Percentiles rank a stretch among this genome's conserved stretches.
Conservation (phyloP, 2,113 vertebrate genomes). For the Poecilia latipinna region DNA sequence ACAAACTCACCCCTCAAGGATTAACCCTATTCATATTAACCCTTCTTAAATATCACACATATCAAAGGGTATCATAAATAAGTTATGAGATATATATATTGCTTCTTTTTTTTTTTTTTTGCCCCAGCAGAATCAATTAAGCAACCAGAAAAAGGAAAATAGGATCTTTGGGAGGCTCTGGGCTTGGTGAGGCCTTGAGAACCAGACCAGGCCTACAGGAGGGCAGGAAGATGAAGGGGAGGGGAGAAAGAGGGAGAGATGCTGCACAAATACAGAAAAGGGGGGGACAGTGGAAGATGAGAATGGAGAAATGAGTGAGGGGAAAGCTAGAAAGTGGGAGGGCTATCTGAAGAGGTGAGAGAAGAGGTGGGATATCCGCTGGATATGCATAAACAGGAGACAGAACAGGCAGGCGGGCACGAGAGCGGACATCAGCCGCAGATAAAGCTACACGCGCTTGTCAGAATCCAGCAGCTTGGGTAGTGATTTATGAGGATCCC, state of each 20-base stretch:
- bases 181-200: slow-evolving; percentile 68
- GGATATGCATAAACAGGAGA: slow-evolving; percentile 76
- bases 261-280: slow-evolving; percentile 8
- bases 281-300: slow-evolving; percentile 19
- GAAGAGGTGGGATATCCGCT: slow-evolving; percentile 66
- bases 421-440: slow-evolving; percentile 52
- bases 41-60: slow-evolving; percentile 82
- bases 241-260: slow-evolving; percentile 14
- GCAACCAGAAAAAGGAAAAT: slow-evolving; percentile 52
- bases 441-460: slow-evolving; percentile 76
- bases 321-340: slow-evolving; percentile 30
- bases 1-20: slow-evolving; percentile 70
- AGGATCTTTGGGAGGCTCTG: slow-evolving; percentile 58
- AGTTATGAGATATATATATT: slow-evolving; percentile 78
- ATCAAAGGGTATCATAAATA: slow-evolving; percentile 84
- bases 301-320: slow-evolving; percentile 1
- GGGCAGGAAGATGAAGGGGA: slow-evolving; percentile 22
- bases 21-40: slow-evolving; percentile 83
- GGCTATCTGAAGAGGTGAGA: slow-evolving; percentile 39
- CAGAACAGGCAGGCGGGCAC: slow-evolving; percentile 59
- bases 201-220: slow-evolving; percentile 48
- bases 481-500: slow-evolving; percentile 78
- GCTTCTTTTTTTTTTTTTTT: slow-evolving; percentile 47
- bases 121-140: slow-evolving; percentile 83
- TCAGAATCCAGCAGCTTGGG: slow-evolving; percentile 72